Evolutionary conservation across 2,888 invertebrate genomes (phyloP).

Genomic region (Rhagium mordax): DNA sequence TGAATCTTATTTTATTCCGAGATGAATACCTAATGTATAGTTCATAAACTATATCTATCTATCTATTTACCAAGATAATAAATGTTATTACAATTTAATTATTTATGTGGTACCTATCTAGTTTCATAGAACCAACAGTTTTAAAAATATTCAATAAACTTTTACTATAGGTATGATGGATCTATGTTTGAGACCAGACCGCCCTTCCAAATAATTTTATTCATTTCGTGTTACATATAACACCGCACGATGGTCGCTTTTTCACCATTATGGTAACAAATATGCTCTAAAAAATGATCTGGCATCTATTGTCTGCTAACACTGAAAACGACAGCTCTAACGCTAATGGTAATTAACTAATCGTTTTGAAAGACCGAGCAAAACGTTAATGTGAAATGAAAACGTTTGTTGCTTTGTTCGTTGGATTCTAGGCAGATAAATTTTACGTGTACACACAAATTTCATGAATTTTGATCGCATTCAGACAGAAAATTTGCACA

Average conservation of each 20-base stretch:
- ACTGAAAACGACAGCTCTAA: neutral
- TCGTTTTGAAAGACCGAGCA: neutral
- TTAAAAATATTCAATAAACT: neutral
- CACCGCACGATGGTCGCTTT: neutral
- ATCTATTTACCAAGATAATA: too few relatives aligned
- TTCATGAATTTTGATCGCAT: neutral
- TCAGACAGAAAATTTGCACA: neutral
- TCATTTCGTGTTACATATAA: neutral
- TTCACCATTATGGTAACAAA: neutral
- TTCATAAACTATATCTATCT: too few relatives aligned
- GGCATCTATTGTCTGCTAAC: neutral
- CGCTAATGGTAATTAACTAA: conserved; percentile 5
- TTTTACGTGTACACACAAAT: neutral
- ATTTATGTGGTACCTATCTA: too few relatives aligned
- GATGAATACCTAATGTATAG: too few relatives aligned
- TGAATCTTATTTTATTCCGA: too few relatives aligned
- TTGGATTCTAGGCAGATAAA: neutral
- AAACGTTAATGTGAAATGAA: neutral
- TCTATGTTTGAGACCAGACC: neutral
- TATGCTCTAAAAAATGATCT: neutral
- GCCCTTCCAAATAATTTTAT: neutral
- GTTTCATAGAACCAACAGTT: too few relatives aligned
- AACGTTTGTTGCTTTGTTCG: neutral
- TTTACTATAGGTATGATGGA: neutral
- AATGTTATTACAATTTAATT: too few relatives aligned